Evolutionary conservation across 2,113 vertebrate genomes (phyloP), one percentile per base, ranked within the genome.

Genomic region (Cavia porcellus): DNA sequence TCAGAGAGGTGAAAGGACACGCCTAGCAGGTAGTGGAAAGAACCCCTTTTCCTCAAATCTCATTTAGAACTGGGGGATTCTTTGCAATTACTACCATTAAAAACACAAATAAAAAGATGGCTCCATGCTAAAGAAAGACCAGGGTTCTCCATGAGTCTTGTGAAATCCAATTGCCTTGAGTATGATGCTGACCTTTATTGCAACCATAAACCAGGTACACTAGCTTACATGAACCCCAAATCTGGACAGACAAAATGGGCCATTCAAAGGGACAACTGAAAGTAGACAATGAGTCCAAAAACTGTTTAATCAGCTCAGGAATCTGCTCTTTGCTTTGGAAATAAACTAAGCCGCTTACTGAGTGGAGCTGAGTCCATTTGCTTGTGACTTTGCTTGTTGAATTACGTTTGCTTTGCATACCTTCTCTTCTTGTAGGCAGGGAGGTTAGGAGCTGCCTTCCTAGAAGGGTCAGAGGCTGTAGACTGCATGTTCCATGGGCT

Each of bases 261-360:
- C 80, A 24, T 47, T 35, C 84, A 24, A 92, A 86, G 55, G 86
- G 91, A 89, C 22, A 91, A 59, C 92, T 59, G 74, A 89, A 90
- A 42, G 68, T 45, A 32, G 42, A 96, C 22, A 92, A 22, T 70
- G 66, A 75, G 35, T 94, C 74, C 94, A 83, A 85, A 95, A 59
- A 89, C 52, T n/a, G 89, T 50, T 94, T 79, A 77, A 61, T 83
- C 0, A 0, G 22, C 86, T 64, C 61, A n/a, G 38, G 38, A 38
- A 89, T 68, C 70, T 90, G 82, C 61, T 86, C 95, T 83, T 97
- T 80, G 66, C 90, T 92, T 86, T 95, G 89, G 74, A 93, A 94
- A 62, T 20, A 82, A 92, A 89, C 38, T 77, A 97, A 88, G 24
- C 55, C 35, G 91, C 89, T 97, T 90, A 92, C 89, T 89, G 94